A percentile compares a stretch with the other conserved stretches of the same genome.
phyloP scores from a whole-genome alignment of 2,113 vertebrate genomes.

The Vidua chalybeata region DNA sequence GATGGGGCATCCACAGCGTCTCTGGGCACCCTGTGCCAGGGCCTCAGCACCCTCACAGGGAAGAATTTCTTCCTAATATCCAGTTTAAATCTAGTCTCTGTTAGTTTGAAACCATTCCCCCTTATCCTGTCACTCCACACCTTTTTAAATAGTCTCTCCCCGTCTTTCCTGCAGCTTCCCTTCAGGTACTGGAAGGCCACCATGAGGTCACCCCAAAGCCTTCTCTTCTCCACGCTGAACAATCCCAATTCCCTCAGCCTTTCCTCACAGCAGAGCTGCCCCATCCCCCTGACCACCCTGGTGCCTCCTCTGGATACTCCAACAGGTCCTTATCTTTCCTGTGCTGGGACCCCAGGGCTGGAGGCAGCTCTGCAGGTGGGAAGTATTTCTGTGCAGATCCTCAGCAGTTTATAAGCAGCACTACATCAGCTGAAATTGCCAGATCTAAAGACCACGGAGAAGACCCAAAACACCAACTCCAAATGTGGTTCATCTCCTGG shows the following conservation, averaged over 20 bases:
- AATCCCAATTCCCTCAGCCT: background rate
- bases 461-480: background rate
- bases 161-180: background rate
- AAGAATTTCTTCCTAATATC: background rate
- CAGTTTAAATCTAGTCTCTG: background rate
- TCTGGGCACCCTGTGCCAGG: background rate
- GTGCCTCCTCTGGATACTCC: background rate
- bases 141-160: background rate
- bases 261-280: background rate
- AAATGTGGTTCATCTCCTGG: background rate
- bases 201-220: background rate
- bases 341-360: background rate
- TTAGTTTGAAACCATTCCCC: too few species aligned
- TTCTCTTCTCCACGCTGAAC: background rate
- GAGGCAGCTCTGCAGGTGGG: background rate
- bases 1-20: background rate
- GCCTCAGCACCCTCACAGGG: background rate
- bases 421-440: background rate
- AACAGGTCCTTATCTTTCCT: background rate
- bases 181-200: background rate
- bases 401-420: background rate
- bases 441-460: background rate
- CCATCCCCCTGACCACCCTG: background rate
- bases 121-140: background rate
- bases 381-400: background rate